Percentiles rank a stretch among this genome's conserved stretches.
Evolutionary conservation across 2,888 invertebrate species (phyloP).

Genomic region (Antheraea yamamai): DNA sequence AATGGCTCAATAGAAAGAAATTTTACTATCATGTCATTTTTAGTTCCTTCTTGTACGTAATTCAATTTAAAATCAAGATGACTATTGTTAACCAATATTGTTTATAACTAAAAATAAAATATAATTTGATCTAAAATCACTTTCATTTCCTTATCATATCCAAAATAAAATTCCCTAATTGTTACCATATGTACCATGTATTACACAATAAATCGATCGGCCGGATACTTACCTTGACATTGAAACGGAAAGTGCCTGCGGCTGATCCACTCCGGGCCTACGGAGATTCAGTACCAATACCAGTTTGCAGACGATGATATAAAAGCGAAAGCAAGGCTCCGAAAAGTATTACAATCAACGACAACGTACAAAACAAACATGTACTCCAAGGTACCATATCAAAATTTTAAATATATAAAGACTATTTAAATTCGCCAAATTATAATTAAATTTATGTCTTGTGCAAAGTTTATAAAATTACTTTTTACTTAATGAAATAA

Average conservation of each 20-base stretch:
- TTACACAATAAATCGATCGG: constrained; percentile 47
- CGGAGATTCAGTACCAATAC: constrained; percentile 55
- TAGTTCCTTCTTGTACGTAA: constrained; percentile 3
- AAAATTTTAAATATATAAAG: constrained; percentile 17
- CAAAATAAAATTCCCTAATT: neutral
- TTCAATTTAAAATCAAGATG: neutral
- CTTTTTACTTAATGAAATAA: neutral
- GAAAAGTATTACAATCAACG: constrained; percentile 67
- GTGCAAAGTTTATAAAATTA: neutral
- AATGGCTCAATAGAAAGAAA: neutral
- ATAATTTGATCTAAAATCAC: neutral
- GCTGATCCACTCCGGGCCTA: constrained; percentile 37
- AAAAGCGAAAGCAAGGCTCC: constrained; percentile 69
- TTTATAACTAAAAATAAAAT: neutral
- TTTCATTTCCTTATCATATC: constrained; percentile 31
- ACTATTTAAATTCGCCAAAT: neutral
- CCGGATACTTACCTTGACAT: constrained; percentile 65
- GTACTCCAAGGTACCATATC: constrained; percentile 76
- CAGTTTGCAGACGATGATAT: constrained; percentile 64
- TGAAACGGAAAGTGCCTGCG: constrained; percentile 61
- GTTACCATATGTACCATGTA: constrained; percentile 23
- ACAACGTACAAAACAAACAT: constrained; percentile 68
- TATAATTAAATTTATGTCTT: neutral
- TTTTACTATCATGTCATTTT: neutral
- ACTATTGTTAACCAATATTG: neutral